Conservation (phyloP, 2,113 vertebrate species). For the Hassar affinis region DNA sequence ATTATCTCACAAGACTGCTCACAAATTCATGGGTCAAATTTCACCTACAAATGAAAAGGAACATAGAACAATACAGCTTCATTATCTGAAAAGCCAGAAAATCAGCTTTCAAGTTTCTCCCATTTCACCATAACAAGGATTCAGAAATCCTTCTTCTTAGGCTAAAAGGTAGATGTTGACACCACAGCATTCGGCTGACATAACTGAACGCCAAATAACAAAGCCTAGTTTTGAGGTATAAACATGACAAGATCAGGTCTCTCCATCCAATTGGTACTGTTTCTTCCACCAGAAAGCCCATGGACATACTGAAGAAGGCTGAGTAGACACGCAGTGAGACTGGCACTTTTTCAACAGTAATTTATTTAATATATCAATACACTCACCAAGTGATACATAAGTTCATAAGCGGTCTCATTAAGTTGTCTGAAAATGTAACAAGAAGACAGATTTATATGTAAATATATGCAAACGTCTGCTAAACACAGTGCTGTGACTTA, state of each 20-base stretch:
- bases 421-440: constrained; percentile 79
- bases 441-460: constrained; percentile 38
- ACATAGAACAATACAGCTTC: not conserved
- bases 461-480: not conserved
- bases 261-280: constrained; percentile 87
- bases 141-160: not conserved
- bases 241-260: constrained; percentile 97
- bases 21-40: too few species aligned
- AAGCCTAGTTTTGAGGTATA: not conserved
- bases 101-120: too few species aligned
- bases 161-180: not conserved
- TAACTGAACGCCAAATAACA: not conserved
- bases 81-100: not conserved
- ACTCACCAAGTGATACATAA: constrained; percentile 92
- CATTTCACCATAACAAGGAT: not conserved
- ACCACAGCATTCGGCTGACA: not conserved
- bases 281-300: constrained; percentile 95
- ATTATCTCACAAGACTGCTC: too few species aligned
- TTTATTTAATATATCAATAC: not conserved
- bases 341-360: not conserved
- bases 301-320: constrained; percentile 87
- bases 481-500: not conserved
- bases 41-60: not conserved
- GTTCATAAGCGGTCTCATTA: constrained; percentile 92
- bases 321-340: not conserved